Conservation (phyloP, 2,888 invertebrate species). For the Pandemis corylana region DNA sequence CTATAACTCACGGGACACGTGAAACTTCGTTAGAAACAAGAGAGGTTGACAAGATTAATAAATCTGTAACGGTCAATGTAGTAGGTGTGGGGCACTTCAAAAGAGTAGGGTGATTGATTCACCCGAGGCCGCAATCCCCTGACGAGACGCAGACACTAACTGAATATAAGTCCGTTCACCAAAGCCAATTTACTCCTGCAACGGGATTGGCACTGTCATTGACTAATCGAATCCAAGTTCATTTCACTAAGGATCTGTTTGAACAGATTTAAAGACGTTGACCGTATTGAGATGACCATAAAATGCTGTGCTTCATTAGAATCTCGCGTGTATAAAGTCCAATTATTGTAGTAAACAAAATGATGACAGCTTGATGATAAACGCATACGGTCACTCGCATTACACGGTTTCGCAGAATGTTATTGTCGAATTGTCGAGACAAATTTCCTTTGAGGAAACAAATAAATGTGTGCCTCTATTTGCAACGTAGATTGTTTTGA, state of each 20-base stretch:
- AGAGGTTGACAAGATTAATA: conserved; percentile 75
- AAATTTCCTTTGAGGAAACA: not conserved
- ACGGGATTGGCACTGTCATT: conserved; percentile 54
- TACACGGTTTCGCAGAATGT: conserved; percentile 1
- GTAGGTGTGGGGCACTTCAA: conserved; percentile 68
- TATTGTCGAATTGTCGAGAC: conserved; percentile 17
- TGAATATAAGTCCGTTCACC: conserved; percentile 48
- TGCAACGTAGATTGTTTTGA: not conserved
- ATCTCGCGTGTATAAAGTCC: conserved; percentile 27
- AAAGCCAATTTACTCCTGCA: conserved; percentile 60
- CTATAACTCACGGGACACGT: conserved; percentile 53
- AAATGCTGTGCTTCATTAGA: not conserved
- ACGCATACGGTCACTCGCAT: conserved; percentile 26
- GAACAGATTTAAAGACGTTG: conserved; percentile 11
- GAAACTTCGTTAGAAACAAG: conserved; percentile 61
- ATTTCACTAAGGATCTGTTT: conserved; percentile 9
- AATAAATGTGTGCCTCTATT: not conserved
- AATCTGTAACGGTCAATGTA: conserved; percentile 60
- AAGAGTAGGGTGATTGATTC: conserved; percentile 70
- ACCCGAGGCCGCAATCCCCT: conserved; percentile 54
- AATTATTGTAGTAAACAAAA: conserved; percentile 3
- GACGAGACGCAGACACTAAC: conserved; percentile 66
- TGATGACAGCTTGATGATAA: conserved; percentile 20
- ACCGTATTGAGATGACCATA: not conserved
- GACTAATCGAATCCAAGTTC: conserved; percentile 45